Evolutionary conservation across 2,797 vertebrate genomes (phyloP).

Genomic region (Rousettus madagascariensis): DNA sequence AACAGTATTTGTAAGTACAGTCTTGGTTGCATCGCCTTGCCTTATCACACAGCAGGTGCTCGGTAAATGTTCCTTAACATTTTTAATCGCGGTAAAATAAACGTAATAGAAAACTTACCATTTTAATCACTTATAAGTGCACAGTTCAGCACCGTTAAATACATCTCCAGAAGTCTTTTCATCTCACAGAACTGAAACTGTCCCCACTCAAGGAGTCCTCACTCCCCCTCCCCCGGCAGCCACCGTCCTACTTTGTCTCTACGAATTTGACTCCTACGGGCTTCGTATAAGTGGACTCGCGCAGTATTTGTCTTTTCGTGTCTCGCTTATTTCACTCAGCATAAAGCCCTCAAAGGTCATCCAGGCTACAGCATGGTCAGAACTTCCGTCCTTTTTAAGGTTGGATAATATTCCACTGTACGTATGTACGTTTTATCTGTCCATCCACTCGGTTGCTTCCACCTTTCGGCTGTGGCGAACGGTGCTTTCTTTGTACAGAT

Average conservation of each 20-base stretch:
- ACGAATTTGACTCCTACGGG: fast-evolving
- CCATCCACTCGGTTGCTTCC: not conserved
- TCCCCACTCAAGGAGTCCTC: not conserved
- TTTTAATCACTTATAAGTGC: not conserved
- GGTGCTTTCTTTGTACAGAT: too few relatives aligned
- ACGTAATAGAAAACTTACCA: not conserved
- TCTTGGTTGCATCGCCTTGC: not conserved
- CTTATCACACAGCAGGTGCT: not conserved
- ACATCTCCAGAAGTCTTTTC: not conserved
- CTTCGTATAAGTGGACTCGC: fast-evolving
- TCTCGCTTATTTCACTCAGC: not conserved
- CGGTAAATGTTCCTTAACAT: not conserved
- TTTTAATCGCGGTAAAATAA: not conserved
- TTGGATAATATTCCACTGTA: too few relatives aligned
- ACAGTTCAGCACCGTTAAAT: not conserved
- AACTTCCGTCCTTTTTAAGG: not conserved
- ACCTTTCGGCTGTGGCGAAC: not conserved
- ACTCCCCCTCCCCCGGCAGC: fast-evolving
- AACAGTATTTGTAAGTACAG: not conserved
- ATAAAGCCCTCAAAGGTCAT: not conserved
- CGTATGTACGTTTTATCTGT: not conserved
- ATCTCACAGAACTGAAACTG: not conserved
- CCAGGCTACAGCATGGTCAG: too few relatives aligned
- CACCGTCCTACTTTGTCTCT: not conserved
- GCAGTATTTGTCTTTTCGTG: not conserved